Evolutionary conservation across 1,140 invertebrate genomes (phyloP).

Genomic region (Drosophila dunni): DNA sequence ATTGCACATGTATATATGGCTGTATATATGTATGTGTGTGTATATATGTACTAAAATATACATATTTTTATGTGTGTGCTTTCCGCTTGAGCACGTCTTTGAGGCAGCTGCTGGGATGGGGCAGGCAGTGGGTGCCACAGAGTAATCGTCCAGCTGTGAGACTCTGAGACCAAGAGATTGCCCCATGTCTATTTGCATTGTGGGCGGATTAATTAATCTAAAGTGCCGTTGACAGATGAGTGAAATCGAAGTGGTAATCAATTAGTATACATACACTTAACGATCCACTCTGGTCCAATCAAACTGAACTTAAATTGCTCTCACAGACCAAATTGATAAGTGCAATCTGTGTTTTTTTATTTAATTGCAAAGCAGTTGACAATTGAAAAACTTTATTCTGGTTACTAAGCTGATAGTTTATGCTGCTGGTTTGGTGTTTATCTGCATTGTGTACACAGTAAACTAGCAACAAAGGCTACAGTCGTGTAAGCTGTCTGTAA

Average conservation of each 20-base stretch:
- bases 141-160: conserved; percentile 56
- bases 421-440: no score
- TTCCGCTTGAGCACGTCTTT: neutral
- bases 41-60: no score
- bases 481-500: no score
- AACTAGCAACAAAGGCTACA: no score
- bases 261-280: conserved; percentile 9
- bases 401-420: no score
- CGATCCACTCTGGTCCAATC: neutral
- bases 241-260: conserved; percentile 32
- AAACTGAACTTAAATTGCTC: neutral
- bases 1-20: conserved; percentile 26
- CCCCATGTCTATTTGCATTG: conserved; percentile 60
- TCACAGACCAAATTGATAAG: neutral
- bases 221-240: conserved; percentile 41
- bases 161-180: conserved; percentile 54
- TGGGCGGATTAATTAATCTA: conserved; percentile 65
- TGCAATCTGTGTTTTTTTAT: neutral
- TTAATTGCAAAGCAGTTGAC: neutral
- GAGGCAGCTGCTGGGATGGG: neutral
- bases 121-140: neutral
- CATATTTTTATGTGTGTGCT: conserved; percentile 2
- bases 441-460: no score
- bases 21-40: neutral
- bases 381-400: neutral